Evolutionary conservation across 2,113 vertebrate genomes (phyloP).

Genomic region (Acinonyx jubatus): DNA sequence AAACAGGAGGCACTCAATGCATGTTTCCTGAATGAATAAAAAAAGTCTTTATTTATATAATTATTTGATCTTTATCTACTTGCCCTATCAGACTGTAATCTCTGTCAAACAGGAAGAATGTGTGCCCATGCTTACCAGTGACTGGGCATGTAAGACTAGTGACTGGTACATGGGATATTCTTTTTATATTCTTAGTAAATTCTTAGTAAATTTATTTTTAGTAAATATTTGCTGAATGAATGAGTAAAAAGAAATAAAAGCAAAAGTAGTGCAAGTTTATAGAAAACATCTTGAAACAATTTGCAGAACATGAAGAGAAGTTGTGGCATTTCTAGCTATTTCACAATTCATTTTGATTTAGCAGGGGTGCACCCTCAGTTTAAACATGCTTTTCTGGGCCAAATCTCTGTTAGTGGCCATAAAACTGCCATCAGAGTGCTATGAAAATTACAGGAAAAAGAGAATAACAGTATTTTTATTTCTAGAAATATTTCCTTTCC

Average conservation of each 20-base stretch:
- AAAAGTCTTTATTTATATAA: neutral
- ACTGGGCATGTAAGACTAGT: neutral
- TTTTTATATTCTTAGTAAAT: neutral
- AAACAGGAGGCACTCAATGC: neutral
- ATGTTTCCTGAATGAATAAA: neutral
- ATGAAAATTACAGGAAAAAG: conserved; percentile 62
- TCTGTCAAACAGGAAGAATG: neutral
- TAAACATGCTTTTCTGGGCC: conserved; percentile 47
- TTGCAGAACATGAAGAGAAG: conserved; percentile 28
- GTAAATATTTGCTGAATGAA: conserved; percentile 34
- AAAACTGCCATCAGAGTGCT: conserved; percentile 57
- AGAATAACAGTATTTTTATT: conserved; percentile 64
- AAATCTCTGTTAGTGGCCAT: conserved; percentile 61
- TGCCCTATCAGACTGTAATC: neutral
- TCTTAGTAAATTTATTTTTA: neutral
- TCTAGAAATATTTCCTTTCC: conserved; percentile 60
- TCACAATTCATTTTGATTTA: conserved; percentile 62
- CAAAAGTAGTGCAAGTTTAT: conserved; percentile 35
- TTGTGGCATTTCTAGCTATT: conserved; percentile 39
- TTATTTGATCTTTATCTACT: neutral
- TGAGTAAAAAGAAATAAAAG: neutral
- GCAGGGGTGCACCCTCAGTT: conserved; percentile 50
- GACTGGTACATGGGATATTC: neutral
- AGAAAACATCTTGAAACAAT: conserved; percentile 59
- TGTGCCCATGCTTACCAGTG: neutral